Evolutionary conservation across 2,888 invertebrate genomes (phyloP), one percentile per base, ranked within the genome.

Genomic region (Cyclophora albipunctata): DNA sequence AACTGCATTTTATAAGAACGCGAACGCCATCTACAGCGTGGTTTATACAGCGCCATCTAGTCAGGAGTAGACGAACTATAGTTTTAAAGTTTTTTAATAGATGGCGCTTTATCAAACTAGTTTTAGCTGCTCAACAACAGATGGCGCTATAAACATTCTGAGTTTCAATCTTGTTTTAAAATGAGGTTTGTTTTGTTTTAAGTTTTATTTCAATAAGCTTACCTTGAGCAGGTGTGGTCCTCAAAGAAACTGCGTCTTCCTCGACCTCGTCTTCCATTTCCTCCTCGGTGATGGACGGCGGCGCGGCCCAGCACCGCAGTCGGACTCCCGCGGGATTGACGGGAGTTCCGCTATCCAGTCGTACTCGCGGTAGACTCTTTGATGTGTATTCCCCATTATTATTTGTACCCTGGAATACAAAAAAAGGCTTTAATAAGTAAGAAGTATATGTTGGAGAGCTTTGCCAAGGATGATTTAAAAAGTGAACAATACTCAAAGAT

Each of bases 271-370:
- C 91, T 54, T 91, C 91, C 40, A 91, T 89, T 62, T 92, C 92
- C 75, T 93, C 93, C 67, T 92, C 92, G 47, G 92, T 91, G 56
- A 92, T 90, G 34, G 92, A 92, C 0, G 93, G 92, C 3, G 93
- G 92, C 5, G 91, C 91, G 35, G 91, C 91, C 78, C 92, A 88
- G 63, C 90, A 90, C 42, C 91, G 83, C 34, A 90, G 80, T 54
- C 91, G 81, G 50, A 91, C 91, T 68, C 93, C 93, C 79, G 72
- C 91, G 77, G 77, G 91, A 73, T 63, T 92, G 77, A 81, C 74
- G 53, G 90, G 89, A 45, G 91, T 90, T 1, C 93, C 93, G 34
- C 91, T 92, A 73, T 94, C 94, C 58, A 94, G 81, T 49, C 94
- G 90, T 46, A 93, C 91, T 7, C 93, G 89, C 34, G 93, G 93